phyloP scores from a whole-genome alignment of 2,113 vertebrate genomes.

The Platycercus adscitus region DNA sequence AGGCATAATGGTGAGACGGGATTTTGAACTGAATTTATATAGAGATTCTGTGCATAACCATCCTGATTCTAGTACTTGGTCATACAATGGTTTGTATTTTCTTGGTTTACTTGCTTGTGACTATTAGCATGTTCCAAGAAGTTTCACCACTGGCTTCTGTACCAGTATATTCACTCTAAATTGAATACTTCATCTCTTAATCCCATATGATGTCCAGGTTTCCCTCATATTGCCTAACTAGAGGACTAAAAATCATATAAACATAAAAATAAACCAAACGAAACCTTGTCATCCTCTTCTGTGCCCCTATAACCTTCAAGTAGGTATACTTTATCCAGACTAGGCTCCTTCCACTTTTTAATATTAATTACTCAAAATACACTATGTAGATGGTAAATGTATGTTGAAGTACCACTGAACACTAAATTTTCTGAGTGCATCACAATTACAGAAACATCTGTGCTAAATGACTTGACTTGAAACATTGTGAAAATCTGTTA shows the following conservation, averaged over 20 bases:
- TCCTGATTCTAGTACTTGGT: background rate
- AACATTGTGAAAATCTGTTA: background rate
- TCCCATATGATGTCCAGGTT: background rate
- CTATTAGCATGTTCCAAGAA: background rate
- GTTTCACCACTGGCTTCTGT: background rate
- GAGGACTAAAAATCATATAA: background rate
- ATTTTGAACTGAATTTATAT: background rate
- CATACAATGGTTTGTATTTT: background rate
- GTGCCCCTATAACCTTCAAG: background rate
- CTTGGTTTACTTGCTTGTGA: background rate
- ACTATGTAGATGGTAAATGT: background rate
- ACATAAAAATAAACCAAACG: background rate
- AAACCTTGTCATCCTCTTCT: background rate
- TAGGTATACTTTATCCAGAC: background rate
- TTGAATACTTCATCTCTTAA: background rate
- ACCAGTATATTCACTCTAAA: background rate
- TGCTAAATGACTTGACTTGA: conserved; percentile 2
- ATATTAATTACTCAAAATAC: background rate
- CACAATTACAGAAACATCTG: conserved; percentile 41
- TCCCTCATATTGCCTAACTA: background rate
- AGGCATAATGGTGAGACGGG: background rate
- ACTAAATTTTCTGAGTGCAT: background rate
- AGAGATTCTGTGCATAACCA: background rate
- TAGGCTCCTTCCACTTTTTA: background rate
- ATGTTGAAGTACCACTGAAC: conserved; percentile 4